Percentiles rank a stretch among this genome's conserved stretches.
These are phyloP conservation scores for Leptodactylus fallax DNA, from an alignment of 2,797 vertebrate genomes.

Conservation along the genomic window DNA sequence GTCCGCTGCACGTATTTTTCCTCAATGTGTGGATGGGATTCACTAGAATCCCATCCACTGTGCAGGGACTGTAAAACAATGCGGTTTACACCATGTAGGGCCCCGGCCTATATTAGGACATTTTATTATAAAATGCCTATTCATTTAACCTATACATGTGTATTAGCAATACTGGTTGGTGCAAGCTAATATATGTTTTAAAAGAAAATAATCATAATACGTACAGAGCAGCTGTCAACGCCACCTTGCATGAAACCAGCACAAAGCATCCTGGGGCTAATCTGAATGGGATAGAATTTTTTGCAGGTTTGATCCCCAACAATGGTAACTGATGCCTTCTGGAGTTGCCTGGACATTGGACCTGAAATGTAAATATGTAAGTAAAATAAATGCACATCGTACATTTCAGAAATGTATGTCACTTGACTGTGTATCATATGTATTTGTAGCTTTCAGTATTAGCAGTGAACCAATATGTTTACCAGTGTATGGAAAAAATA, in stretches of 20 bases:
- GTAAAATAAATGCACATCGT: too few species aligned
- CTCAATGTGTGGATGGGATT: too few species aligned
- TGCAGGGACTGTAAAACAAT: too few species aligned
- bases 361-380: conserved; percentile 65
- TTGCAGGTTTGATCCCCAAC: conserved; percentile 86
- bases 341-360: conserved; percentile 80
- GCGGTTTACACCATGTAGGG: too few species aligned
- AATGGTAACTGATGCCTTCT: conserved; percentile 87
- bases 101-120: too few species aligned
- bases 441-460: background rate
- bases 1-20: too few species aligned
- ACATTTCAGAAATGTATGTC: background rate
- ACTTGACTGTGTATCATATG: background rate
- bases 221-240: conserved; percentile 91
- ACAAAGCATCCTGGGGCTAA: conserved; percentile 90
- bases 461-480: background rate
- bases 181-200: too few species aligned
- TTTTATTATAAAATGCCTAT: too few species aligned
- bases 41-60: too few species aligned
- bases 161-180: too few species aligned
- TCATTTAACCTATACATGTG: too few species aligned
- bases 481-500: background rate
- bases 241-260: conserved; percentile 87
- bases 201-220: conserved; percentile 57
- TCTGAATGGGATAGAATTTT: conserved; percentile 84